Conservation (phyloP, 2,113 vertebrate species). For the Xenus cinereus region DNA sequence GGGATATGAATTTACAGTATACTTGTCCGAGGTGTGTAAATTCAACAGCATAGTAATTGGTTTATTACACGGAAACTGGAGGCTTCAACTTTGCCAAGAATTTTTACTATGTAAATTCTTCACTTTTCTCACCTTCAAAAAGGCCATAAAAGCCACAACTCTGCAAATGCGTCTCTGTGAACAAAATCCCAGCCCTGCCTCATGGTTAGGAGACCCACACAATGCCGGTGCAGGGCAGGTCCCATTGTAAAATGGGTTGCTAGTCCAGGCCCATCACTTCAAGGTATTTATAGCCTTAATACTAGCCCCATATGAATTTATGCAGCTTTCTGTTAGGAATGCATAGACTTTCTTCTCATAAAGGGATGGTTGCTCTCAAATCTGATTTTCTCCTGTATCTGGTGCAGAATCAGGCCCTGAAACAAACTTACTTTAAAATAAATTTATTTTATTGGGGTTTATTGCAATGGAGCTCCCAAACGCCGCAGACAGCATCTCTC, state of each 20-base stretch:
- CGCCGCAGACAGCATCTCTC: fast-evolving
- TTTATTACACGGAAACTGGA: not conserved
- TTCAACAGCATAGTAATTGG: not conserved
- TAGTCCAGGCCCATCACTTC: not conserved
- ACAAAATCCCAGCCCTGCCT: not conserved
- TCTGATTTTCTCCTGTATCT: not conserved
- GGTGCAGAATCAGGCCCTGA: not conserved
- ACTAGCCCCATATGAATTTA: not conserved
- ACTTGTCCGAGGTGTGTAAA: not conserved
- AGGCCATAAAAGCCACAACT: not conserved
- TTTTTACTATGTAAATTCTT: slow-evolving; percentile 29
- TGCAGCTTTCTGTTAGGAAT: not conserved
- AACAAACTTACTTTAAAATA: not conserved
- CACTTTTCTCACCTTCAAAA: not conserved
- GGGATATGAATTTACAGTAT: not conserved
- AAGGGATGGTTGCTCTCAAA: not conserved
- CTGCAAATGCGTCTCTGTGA: not conserved
- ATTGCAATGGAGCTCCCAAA: not conserved
- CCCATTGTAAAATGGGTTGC: not conserved
- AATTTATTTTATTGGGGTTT: not conserved
- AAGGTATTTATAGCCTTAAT: not conserved
- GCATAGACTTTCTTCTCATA: not conserved
- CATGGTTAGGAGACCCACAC: fast-evolving
- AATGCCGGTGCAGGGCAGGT: not conserved
- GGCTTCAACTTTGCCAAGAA: not conserved